A percentile compares a stretch with the other conserved stretches of the same genome.
These are phyloP conservation scores for Drosophila histrio DNA, from an alignment of 2,888 invertebrate genomes.

Conservation along the genomic window DNA sequence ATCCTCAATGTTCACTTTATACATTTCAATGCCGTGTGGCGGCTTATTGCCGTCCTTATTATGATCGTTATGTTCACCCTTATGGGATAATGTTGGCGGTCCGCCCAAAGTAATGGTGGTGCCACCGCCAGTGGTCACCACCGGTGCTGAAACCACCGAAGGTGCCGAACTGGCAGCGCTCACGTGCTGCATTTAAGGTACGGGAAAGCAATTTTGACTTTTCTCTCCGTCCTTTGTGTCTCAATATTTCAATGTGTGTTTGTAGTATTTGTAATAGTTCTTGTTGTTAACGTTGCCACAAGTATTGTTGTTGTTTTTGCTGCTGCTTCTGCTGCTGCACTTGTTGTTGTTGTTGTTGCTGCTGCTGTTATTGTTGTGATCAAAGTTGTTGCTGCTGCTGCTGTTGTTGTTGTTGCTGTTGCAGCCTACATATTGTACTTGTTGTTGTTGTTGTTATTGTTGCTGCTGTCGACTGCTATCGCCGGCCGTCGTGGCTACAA, in stretches of 20 bases:
- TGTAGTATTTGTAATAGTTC: conserved; percentile 43
- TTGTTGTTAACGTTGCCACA: conserved; percentile 32
- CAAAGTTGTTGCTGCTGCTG: conserved; percentile 53
- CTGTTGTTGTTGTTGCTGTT: conserved; percentile 59
- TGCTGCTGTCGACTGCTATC: conserved; percentile 77
- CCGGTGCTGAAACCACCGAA: conserved; percentile 72
- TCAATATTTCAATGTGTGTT: conserved; percentile 16
- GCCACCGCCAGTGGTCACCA: conserved; percentile 80
- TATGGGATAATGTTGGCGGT: conserved; percentile 66
- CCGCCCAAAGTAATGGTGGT: conserved; percentile 81
- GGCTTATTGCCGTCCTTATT: conserved; percentile 71
- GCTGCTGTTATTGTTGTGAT: conserved; percentile 50
- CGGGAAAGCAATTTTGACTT: conserved; percentile 24
- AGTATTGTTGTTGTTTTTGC: conserved; percentile 40
- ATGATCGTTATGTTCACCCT: conserved; percentile 26
- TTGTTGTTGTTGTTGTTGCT: conserved; percentile 17
- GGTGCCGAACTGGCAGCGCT: conserved; percentile 75
- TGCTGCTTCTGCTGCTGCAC: conserved; percentile 52
- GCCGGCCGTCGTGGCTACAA: conserved; percentile 69
- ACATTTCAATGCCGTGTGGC: conserved; percentile 88
- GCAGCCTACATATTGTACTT: conserved; percentile 66
- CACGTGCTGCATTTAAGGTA: conserved; percentile 81
- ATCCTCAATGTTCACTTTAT: conserved; percentile 92
- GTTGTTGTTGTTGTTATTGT: conserved; percentile 57
- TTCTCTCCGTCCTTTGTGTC: background rate